Conservation (phyloP, 2,888 invertebrate species). For the Cyaniris semiargus region DNA sequence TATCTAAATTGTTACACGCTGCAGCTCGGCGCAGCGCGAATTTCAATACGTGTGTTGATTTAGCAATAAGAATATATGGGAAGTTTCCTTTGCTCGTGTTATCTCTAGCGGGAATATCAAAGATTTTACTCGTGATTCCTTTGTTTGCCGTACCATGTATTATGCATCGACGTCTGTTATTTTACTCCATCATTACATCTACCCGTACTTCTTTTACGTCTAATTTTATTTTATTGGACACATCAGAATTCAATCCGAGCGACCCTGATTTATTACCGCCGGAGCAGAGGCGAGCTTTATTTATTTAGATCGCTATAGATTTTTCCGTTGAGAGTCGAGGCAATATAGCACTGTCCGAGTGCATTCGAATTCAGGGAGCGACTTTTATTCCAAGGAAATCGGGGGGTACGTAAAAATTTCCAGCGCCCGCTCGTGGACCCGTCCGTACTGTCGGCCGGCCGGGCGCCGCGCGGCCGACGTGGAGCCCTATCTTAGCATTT, state of each 20-base stretch:
- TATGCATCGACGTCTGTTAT: slow-evolving; percentile 4
- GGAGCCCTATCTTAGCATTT: slow-evolving; percentile 22
- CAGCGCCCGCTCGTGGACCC: neutral
- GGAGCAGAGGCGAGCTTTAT: neutral
- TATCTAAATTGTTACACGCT: slow-evolving; percentile 24
- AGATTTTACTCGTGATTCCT: slow-evolving; percentile 5
- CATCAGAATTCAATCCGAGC: slow-evolving; percentile 1
- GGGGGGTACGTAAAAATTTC: slow-evolving; percentile 1
- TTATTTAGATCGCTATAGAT: slow-evolving; percentile 5
- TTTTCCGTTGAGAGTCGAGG: neutral
- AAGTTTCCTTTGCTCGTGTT: slow-evolving; percentile 13
- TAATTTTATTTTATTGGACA: neutral
- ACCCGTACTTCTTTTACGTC: neutral
- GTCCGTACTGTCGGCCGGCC: neutral
- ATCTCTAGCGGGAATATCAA: slow-evolving; percentile 22
- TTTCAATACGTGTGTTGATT: slow-evolving; percentile 29
- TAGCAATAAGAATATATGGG: slow-evolving; percentile 27
- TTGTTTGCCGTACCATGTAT: slow-evolving; percentile 11
- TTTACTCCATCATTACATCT: neutral
- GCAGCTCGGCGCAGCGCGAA: slow-evolving; percentile 12
- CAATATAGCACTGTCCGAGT: slow-evolving; percentile 21
- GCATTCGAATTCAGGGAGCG: slow-evolving; percentile 14
- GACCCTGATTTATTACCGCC: neutral
- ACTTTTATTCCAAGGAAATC: slow-evolving; percentile 20
- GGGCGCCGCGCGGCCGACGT: neutral